phyloP scores from a whole-genome alignment of 1,140 invertebrate species.

The Condylostylus longicornis region DNA sequence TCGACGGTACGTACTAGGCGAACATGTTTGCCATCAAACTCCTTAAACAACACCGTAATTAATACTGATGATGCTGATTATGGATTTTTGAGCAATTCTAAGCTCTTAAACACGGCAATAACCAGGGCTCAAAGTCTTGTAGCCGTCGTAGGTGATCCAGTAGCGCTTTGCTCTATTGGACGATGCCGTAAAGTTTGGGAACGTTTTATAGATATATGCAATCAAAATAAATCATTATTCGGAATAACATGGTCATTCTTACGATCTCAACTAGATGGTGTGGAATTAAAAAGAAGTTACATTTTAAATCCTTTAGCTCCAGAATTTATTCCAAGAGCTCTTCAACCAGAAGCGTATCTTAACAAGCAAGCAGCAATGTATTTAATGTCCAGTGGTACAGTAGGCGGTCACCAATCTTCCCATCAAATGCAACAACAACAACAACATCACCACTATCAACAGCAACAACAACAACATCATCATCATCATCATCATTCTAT shows the following conservation, averaged over 20 bases:
- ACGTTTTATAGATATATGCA: conserved; percentile 58
- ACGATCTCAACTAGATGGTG: conserved; percentile 50
- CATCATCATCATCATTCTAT: no score
- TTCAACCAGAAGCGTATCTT: conserved; percentile 34
- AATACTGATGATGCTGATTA: conserved; percentile 52
- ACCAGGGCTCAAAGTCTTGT: conserved; percentile 77
- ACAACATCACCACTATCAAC: not conserved
- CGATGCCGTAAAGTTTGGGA: conserved; percentile 76
- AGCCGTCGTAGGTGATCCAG: conserved; percentile 73
- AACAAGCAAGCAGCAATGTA: conserved; percentile 26
- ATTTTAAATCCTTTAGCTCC: conserved; percentile 68
- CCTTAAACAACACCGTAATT: no score
- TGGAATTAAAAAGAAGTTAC: conserved; percentile 58
- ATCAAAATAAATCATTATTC: conserved; percentile 56
- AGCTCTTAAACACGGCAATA: conserved; percentile 73
- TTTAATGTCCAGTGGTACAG: conserved; percentile 13
- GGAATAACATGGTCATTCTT: conserved; percentile 58
- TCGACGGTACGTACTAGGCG: conserved; percentile 67
- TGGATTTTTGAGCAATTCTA: conserved; percentile 73
- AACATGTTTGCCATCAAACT: conserved; percentile 45
- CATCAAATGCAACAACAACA: conserved; percentile 9
- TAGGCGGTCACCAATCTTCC: conserved; percentile 11
- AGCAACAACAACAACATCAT: no score
- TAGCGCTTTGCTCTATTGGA: conserved; percentile 69
- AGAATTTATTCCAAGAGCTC: conserved; percentile 57